Evolutionary conservation across 1,140 invertebrate species (phyloP), one percentile per base, ranked within the genome.

Genomic region (Megalonaias nervosa): DNA sequence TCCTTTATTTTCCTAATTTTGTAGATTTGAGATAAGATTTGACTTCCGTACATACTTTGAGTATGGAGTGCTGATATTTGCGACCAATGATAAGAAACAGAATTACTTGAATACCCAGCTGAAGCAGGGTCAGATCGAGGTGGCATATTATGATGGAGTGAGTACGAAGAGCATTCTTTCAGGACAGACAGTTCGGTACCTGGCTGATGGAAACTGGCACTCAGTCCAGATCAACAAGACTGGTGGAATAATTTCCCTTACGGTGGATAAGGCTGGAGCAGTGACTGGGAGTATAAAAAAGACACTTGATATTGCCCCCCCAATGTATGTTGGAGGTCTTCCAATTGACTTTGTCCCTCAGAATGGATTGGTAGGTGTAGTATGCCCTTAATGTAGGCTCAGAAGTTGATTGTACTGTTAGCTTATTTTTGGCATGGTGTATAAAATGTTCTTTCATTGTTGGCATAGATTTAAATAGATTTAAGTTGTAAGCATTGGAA

Each of bases 131-230:
- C 93, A 93, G 77, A 84, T 97, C 6, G 90, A 93, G 3, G 90
- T 97, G 13, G 91, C 68, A 91, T 96, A 17, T 94, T 65, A 74
- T 48, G 71, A 78, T 93, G 93, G 93, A 62, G 93, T 66, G 17
- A 26, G 93, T 57, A 92, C 94, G 31, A 71, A 67, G 61, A 48
- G 6, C 38, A 48, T 48, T 48, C 17, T 61, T 9, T 23, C 23
- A 14, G 61, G 72, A 14, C 57, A 72, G 12, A 93, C 94, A 62
- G 92, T 92, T 16, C 91, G 92, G 6, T 92, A 92, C 73, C 91
- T 96, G 0, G 95, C 96, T 77, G 95, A 97, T 89, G 96, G 96
- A 16, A 92, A 93, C 48, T 98, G 97, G 97, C 95, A 97, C 90
- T 93, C 93, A 65, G 94, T 93, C 9, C 14, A 19, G n/a, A 65